Percentiles rank a stretch among this genome's conserved stretches.
phyloP scores from a whole-genome alignment of 2,113 vertebrate genomes.

The Leucosticte australis region DNA sequence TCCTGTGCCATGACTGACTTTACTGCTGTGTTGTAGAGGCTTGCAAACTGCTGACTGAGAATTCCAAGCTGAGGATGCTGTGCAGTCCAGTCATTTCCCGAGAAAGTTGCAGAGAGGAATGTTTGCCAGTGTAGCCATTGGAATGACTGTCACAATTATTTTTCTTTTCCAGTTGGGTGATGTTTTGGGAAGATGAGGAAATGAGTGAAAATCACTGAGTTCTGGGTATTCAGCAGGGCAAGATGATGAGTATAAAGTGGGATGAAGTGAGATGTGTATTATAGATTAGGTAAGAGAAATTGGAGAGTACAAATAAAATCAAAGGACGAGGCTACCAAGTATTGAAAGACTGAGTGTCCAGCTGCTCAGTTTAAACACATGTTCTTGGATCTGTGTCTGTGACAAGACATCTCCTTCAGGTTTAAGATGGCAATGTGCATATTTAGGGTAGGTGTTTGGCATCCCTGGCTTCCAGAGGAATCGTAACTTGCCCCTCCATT shows the following conservation, averaged over 20 bases:
- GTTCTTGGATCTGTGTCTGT: not conserved
- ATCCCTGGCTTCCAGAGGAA: not conserved
- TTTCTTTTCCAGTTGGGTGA: not conserved
- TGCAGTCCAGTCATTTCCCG: not conserved
- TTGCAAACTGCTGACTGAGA: not conserved
- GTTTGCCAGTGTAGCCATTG: not conserved
- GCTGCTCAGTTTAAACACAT: not conserved
- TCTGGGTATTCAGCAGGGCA: not conserved
- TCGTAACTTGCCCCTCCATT: not conserved
- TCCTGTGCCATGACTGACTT: not conserved
- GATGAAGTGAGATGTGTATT: not conserved
- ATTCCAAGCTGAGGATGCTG: not conserved
- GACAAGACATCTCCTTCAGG: not conserved
- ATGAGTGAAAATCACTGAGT: not conserved
- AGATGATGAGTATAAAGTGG: not conserved
- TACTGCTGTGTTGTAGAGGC: not conserved
- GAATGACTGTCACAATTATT: not conserved
- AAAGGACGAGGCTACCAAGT: not conserved
- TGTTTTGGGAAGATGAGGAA: not conserved
- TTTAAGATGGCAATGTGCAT: not conserved
- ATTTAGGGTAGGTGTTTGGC: not conserved
- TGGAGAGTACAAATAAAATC: not conserved
- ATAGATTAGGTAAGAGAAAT: not conserved
- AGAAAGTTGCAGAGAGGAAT: not conserved
- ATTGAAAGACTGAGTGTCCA: not conserved